phyloP scores from a whole-genome alignment of 1,140 invertebrate species.

The Forficula auricularia region DNA sequence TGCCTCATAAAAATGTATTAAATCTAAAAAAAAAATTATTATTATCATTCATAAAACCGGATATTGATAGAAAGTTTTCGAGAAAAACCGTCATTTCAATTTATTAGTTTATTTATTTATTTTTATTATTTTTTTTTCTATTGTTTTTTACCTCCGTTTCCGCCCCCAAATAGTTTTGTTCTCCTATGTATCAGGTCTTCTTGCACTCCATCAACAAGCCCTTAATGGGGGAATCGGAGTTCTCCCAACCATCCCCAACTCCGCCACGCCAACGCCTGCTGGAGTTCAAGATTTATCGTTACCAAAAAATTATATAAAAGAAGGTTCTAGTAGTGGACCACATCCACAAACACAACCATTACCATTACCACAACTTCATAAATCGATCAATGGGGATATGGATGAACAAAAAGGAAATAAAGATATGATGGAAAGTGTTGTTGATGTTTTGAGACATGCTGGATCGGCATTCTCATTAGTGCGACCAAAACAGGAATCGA shows the following conservation, averaged over 20 bases:
- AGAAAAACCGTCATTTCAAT: too few species aligned
- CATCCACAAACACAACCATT: not conserved
- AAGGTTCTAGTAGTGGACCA: constrained; percentile 4
- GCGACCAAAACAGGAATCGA: constrained; percentile 50
- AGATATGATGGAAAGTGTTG: constrained; percentile 12
- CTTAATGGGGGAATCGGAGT: constrained; percentile 23
- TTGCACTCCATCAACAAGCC: constrained; percentile 56
- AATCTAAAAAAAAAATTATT: too few species aligned
- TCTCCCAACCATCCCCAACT: constrained; percentile 5
- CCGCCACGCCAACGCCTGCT: not conserved
- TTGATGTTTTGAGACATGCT: constrained; percentile 53
- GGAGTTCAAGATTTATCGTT: constrained; percentile 50
- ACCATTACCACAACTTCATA: not conserved
- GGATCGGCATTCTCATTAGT: constrained; percentile 71
- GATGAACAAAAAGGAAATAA: not conserved
- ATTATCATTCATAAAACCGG: too few species aligned
- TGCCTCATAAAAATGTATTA: too few species aligned
- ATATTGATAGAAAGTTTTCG: too few species aligned
- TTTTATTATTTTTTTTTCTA: too few species aligned
- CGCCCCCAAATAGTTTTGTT: too few species aligned
- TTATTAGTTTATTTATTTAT: too few species aligned
- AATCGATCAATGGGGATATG: not conserved
- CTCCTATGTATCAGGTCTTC: constrained; percentile 37
- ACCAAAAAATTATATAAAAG: constrained; percentile 50
- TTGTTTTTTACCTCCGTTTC: too few species aligned